Percentiles rank a stretch among this genome's conserved stretches.
These are phyloP conservation scores for Apoda limacodes DNA, from an alignment of 2,888 invertebrate species.

Conservation along the genomic window DNA sequence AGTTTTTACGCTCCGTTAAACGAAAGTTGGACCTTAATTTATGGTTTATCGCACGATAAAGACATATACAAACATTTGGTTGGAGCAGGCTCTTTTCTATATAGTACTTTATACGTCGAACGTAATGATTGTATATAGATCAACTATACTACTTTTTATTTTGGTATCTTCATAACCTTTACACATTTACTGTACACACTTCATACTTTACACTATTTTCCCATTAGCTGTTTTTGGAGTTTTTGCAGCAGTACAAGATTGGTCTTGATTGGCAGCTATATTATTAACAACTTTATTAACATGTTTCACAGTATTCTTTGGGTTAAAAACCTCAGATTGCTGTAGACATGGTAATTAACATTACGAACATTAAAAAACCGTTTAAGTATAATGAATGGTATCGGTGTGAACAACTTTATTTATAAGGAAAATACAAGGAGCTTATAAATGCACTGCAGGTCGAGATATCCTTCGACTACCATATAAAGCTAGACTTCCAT, in stretches of 20 bases:
- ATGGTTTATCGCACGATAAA: slow-evolving; percentile 56
- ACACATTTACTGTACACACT: too few relatives aligned
- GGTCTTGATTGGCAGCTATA: slow-evolving; percentile 38
- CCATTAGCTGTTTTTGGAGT: too few relatives aligned
- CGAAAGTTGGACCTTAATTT: slow-evolving; percentile 51
- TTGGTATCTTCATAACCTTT: too few relatives aligned
- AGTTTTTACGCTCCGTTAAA: slow-evolving; percentile 63
- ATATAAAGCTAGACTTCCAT: slow-evolving; percentile 32
- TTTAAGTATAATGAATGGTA: slow-evolving; percentile 42
- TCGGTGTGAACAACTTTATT: slow-evolving; percentile 53
- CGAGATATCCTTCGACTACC: slow-evolving; percentile 38
- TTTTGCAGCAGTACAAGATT: slow-evolving; percentile 17
- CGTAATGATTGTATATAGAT: too few relatives aligned
- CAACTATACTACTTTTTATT: too few relatives aligned
- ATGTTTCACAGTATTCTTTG: slow-evolving; percentile 37
- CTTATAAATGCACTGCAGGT: slow-evolving; percentile 32
- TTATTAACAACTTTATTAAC: slow-evolving; percentile 47
- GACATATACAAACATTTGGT: slow-evolving; percentile 46
- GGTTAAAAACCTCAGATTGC: slow-evolving; percentile 27
- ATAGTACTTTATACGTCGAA: too few relatives aligned
- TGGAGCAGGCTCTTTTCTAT: too few relatives aligned
- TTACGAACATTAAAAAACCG: slow-evolving; percentile 40
- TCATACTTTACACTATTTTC: too few relatives aligned
- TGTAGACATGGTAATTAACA: slow-evolving; percentile 46
- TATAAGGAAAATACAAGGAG: slow-evolving; percentile 45